Evolutionary conservation across 2,797 vertebrate species (phyloP), one percentile per base, ranked within the genome.

Genomic region (Gallinago stenura): DNA sequence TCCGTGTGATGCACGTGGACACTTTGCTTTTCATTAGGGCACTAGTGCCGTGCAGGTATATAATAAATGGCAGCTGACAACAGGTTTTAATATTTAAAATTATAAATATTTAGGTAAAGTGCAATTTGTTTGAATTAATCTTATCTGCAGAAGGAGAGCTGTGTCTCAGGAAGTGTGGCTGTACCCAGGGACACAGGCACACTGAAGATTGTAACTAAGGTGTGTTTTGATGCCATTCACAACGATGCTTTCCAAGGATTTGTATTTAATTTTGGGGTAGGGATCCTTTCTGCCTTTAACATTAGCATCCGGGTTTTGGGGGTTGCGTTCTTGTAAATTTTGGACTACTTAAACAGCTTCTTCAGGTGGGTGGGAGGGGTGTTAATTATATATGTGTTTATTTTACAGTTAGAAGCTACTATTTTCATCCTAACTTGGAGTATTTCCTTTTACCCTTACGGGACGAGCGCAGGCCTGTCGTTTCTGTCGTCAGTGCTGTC

Each of bases 61-160:
- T 83, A 58, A 56, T 37, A 75, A 87, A 89, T 64, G 85, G 91
- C 56, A 79, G 87, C 89, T 86, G 82, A 79, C 84, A 69, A 61
- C 69, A 87, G 81, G 84, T 87, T 95, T 93, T 80, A 78, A 72
- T 73, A 31, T 89, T 84, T 94, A 48, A 92, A 85, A 53, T 83
- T 51, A 12, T 14, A 65, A 45, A 26, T 76, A 46, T 56, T 88
- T 87, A 48, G 89, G 53, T 88, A 41, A 89, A 97, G 90, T 95
- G 94, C 87, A 93, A 65, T 97, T 96, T 4, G 19, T 90, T 83
- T 89, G 89, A 75, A 31, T 83, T 68, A 18, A 45, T 92, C 25
- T 81, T 19, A 33, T n/a, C 87, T 88, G 62, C 66, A 83, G 96
- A 97, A 95, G 87, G 90, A 91, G 56, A n/a, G 54, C 61, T 79